Base-by-base conservation (phyloP, 1,140 invertebrate species). In the Brachionus rubens region DNA sequence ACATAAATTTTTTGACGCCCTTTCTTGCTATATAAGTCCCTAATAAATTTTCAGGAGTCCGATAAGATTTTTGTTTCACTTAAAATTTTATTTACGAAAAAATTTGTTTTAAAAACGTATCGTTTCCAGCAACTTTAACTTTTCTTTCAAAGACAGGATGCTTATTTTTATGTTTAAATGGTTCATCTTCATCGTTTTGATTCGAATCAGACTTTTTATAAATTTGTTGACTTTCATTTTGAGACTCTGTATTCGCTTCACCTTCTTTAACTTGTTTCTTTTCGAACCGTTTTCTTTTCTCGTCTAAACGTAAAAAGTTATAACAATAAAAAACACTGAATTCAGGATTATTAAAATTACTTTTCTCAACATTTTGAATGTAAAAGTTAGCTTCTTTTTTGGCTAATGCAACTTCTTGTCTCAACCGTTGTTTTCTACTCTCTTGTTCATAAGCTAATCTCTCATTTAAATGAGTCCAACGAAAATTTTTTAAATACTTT, bases 331-430 rank as follows among this genome's bases (percentile, higher is more conserved):
- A 19, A 9, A 56, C 3, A 72, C 2, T 28, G 16, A 40, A 16
- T 9, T 19, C 21, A 48, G 12, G 1, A 21, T 10, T 40, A 33
- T 46, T 16, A 75, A 19, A 21, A 6, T 56, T 75, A 75, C 75
- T 59, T 65, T 76, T 76, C 30, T 76, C 56, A n/a, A 76, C 43
- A 76, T 62, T 62, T 40, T 76, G 48, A 36, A 50, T 65, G 26
- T 76, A 76, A 28, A 76, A 76, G n/a, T 76, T 62, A 10, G 75
- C 75, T 48, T 76, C 56, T 46, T 59, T 59, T 41, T 76, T 76
- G 12, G 75, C 75, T 19, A 59, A 24, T 19, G 19, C 2, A 48
- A 76, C 19, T 40, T 76, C 75, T 33, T 76, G 75, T 48, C 56
- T 48, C 21, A 76, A 48, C 3, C 56, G 52, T 24, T 76, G 52